A percentile compares a stretch with the other conserved stretches of the same genome.
phyloP scores from a whole-genome alignment of 2,113 vertebrate genomes.

The Sphyrna mokarran region DNA sequence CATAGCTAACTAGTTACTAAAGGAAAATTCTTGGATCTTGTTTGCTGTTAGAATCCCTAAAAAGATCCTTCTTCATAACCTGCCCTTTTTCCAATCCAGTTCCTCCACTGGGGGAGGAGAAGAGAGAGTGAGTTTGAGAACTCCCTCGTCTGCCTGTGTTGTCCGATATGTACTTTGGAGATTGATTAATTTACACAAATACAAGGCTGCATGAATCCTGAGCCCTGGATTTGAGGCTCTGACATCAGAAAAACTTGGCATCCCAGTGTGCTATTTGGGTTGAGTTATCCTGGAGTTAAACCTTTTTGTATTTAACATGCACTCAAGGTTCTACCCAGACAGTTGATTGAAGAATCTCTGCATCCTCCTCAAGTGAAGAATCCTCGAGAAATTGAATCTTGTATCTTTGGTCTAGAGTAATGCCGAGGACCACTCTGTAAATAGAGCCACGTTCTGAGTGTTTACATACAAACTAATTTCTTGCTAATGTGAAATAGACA shows the following conservation, averaged over 20 bases:
- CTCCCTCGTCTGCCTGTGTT: background rate
- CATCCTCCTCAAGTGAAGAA: too few species aligned
- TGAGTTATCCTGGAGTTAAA: background rate
- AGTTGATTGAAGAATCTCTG: constrained; percentile 5
- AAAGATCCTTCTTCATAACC: background rate
- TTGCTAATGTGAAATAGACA: constrained; percentile 25
- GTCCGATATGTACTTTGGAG: background rate
- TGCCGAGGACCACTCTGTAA: background rate
- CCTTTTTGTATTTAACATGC: background rate
- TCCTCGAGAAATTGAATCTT: background rate
- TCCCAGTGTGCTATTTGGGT: background rate
- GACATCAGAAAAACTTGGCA: background rate
- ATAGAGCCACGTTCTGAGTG: background rate
- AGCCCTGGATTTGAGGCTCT: background rate
- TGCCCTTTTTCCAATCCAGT: background rate
- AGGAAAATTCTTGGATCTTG: background rate
- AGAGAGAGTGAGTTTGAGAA: background rate
- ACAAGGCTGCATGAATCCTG: background rate
- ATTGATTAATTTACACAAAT: background rate
- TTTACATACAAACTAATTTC: constrained; percentile 14
- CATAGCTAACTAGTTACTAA: background rate
- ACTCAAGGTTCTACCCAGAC: background rate
- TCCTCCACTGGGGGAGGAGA: too few species aligned
- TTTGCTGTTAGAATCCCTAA: background rate
- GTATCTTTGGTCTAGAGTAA: background rate